phyloP scores from a whole-genome alignment of 2,797 vertebrate species.

The Neosilurus mollespiculum region DNA sequence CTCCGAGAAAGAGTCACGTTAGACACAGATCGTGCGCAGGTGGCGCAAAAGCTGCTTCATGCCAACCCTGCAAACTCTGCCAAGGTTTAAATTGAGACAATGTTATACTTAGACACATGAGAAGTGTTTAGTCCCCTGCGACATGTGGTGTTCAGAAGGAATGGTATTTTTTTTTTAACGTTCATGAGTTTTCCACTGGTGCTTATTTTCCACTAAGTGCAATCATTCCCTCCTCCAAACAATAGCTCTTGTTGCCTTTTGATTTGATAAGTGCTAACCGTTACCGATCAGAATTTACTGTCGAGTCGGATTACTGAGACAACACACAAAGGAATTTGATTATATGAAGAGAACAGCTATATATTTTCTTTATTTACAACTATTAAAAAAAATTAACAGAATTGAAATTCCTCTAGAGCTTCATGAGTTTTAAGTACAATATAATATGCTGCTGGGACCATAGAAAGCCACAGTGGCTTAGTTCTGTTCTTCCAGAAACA shows the following conservation, averaged over 20 bases:
- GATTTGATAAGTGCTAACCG: constrained; percentile 16
- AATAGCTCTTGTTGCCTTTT: constrained; percentile 40
- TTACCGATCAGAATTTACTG: constrained; percentile 12
- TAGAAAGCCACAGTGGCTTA: constrained; percentile 33
- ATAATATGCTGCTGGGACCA: constrained; percentile 31
- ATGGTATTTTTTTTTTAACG: background rate
- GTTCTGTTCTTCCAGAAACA: constrained; percentile 38
- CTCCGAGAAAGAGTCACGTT: background rate
- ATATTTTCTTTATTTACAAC: constrained; percentile 11
- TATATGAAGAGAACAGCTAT: background rate
- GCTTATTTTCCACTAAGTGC: constrained; percentile 36
- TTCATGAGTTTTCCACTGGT: constrained; percentile 45
- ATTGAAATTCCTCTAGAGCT: constrained; percentile 7
- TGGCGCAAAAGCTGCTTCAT: background rate
- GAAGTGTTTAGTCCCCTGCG: constrained; percentile 27
- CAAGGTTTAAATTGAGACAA: constrained; percentile 16
- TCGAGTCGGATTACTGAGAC: constrained; percentile 14
- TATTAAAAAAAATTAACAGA: background rate
- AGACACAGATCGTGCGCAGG: constrained; percentile 5
- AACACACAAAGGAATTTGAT: background rate
- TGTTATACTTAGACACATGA: constrained; percentile 24
- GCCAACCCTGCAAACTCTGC: background rate
- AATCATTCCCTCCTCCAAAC: constrained; percentile 46
- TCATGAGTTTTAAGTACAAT: constrained; percentile 28
- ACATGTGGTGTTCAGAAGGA: constrained; percentile 27